These are phyloP conservation scores for Rhabdophis nuchalis DNA, from an alignment of 2,797 vertebrate genomes.

Conservation along the genomic window DNA sequence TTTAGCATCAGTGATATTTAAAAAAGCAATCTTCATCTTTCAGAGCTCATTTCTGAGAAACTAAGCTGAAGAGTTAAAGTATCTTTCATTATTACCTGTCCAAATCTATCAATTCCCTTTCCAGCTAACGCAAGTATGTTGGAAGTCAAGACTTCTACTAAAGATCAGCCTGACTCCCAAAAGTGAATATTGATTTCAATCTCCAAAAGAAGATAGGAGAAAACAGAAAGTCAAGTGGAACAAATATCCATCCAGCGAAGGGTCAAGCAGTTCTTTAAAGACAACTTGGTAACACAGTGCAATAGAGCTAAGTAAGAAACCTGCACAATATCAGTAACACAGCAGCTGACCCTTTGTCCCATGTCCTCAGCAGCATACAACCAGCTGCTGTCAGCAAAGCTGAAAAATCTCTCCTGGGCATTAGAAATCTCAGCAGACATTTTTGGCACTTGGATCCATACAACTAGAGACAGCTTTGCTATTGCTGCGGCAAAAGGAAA, in stretches of 20 bases:
- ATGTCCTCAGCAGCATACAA: not conserved
- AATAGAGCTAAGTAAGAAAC: not conserved
- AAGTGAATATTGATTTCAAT: not conserved
- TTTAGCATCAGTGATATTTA: not conserved
- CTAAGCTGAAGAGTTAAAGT: not conserved
- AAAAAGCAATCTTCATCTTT: not conserved
- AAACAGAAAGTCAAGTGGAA: not conserved
- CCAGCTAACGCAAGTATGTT: not conserved
- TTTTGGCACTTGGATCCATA: not conserved
- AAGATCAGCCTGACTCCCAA: not conserved
- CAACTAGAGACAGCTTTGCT: constrained; percentile 40
- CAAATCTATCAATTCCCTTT: not conserved
- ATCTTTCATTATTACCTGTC: not conserved
- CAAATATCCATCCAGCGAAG: not conserved
- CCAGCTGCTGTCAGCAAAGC: not conserved
- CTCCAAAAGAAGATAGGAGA: not conserved
- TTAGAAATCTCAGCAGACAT: not conserved
- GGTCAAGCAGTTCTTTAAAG: not conserved
- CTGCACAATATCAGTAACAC: not conserved
- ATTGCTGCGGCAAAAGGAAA: constrained; percentile 47
- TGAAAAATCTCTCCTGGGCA: not conserved
- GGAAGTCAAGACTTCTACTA: not conserved
- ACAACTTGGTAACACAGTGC: not conserved
- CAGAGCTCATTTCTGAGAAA: not conserved
- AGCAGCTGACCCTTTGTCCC: not conserved